These are phyloP conservation scores for Watsonalla cultraria DNA, from an alignment of 2,888 invertebrate genomes.

Conservation along the genomic window DNA sequence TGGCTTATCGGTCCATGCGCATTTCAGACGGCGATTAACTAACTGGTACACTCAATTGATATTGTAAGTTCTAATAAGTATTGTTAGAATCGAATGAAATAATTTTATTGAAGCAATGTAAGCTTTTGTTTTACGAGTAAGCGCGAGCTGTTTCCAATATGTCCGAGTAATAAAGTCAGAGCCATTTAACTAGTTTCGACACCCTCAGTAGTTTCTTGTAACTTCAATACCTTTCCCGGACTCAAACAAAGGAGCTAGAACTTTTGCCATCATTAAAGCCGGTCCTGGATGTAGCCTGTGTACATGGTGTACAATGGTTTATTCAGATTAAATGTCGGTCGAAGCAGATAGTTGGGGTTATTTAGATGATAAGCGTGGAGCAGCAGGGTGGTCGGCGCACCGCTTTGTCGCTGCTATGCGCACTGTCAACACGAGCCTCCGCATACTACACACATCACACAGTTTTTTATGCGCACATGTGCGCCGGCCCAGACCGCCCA, in stretches of 20 bases:
- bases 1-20: background rate
- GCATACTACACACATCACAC: slow-evolving; percentile 57
- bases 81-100: no score
- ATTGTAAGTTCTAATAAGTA: no score
- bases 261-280: background rate
- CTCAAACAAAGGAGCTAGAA: background rate
- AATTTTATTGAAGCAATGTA: no score
- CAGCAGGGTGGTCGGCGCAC: slow-evolving; percentile 56
- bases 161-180: no score
- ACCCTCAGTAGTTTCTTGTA: no score
- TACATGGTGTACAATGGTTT: background rate
- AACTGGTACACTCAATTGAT: background rate
- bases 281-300: background rate
- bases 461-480: slow-evolving; percentile 68
- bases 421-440: slow-evolving; percentile 67
- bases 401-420: slow-evolving; percentile 67
- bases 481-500: slow-evolving; percentile 59
- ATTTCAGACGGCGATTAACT: background rate
- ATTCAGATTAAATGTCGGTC: background rate
- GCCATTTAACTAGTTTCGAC: no score
- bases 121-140: no score
- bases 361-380: slow-evolving; percentile 37
- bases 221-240: background rate
- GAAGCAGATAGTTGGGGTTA: slow-evolving; percentile 12
- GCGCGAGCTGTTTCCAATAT: no score